Evolutionary conservation across 2,888 invertebrate genomes (phyloP).

Genomic region (Aphelenchoides bicaudatus): DNA sequence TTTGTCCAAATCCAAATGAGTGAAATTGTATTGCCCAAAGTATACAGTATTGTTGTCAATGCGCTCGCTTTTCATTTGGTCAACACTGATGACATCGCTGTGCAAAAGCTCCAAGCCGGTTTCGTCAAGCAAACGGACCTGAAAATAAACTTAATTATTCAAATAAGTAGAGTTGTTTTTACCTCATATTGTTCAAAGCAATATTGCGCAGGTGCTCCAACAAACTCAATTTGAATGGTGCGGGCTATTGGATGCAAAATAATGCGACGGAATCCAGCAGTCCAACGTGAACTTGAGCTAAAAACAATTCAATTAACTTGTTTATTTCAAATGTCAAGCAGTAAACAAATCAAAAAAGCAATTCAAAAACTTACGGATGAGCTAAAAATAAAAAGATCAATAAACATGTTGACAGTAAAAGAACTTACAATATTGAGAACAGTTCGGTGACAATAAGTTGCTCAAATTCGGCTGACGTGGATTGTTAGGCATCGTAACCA

Average conservation of each 20-base stretch:
- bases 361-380: slow-evolving; percentile 51
- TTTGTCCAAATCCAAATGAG: slow-evolving; percentile 41
- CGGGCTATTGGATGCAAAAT: slow-evolving; percentile 43
- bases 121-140: slow-evolving; percentile 54
- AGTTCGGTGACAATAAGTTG: slow-evolving; percentile 21
- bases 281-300: no score
- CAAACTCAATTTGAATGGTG: slow-evolving; percentile 55
- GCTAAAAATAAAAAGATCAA: slow-evolving; percentile 34
- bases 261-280: slow-evolving; percentile 57
- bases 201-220: slow-evolving; percentile 53
- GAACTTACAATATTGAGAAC: slow-evolving; percentile 33
- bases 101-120: slow-evolving; percentile 45
- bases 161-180: background rate
- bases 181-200: slow-evolving; percentile 59
- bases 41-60: slow-evolving; percentile 41
- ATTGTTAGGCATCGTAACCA: slow-evolving; percentile 49
- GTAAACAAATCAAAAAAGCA: no score
- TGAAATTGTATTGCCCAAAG: slow-evolving; percentile 57
- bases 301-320: no score
- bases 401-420: background rate
- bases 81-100: slow-evolving; percentile 35
- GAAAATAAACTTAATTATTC: slow-evolving; percentile 15
- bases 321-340: no score
- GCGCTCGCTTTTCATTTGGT: slow-evolving; percentile 43
- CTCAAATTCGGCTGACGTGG: slow-evolving; percentile 36